Conservation (phyloP, 2,113 vertebrate species). For the Melanotaenia duboulayi region DNA sequence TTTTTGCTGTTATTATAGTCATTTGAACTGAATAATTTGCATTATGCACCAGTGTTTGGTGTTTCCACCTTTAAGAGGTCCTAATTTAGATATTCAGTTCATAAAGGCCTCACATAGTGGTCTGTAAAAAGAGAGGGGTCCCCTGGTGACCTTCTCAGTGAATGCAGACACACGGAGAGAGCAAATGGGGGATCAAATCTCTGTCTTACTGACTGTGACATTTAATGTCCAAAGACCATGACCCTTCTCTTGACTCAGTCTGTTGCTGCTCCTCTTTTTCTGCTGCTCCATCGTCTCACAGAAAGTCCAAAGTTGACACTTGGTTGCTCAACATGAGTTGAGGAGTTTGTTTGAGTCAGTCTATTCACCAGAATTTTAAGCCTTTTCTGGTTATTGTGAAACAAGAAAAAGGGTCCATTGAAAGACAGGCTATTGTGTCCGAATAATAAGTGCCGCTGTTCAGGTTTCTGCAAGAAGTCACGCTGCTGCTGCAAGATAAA, state of each 20-base stretch:
- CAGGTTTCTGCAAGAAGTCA: not conserved
- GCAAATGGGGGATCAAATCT: slow-evolving; percentile 78
- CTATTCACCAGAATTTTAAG: slow-evolving; percentile 1
- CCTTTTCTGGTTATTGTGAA: slow-evolving; percentile 8
- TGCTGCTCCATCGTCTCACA: slow-evolving; percentile 14
- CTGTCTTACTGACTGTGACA: slow-evolving; percentile 78
- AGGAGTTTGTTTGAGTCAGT: slow-evolving; percentile 6
- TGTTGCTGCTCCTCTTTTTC: slow-evolving; percentile 28
- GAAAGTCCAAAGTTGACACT: slow-evolving; percentile 25
- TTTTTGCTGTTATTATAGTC: not conserved
- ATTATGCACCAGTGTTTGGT: not conserved
- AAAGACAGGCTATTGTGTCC: not conserved
- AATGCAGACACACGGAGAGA: slow-evolving; percentile 53
- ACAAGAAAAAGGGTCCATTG: not conserved
- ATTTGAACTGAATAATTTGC: too few relatives aligned
- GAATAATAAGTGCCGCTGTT: not conserved
- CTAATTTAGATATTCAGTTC: slow-evolving; percentile 25
- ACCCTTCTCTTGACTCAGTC: slow-evolving; percentile 73
- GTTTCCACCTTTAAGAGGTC: slow-evolving; percentile 6
- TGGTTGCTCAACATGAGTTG: slow-evolving; percentile 2
- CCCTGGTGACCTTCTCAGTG: slow-evolving; percentile 78
- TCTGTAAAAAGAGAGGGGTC: slow-evolving; percentile 50
- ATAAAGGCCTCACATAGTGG: slow-evolving; percentile 42
- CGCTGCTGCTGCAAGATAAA: slow-evolving; percentile 7
- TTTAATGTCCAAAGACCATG: slow-evolving; percentile 84